These are phyloP conservation scores for Sebastes cheni DNA, from an alignment of 2,797 vertebrate species.

Conservation along the genomic window DNA sequence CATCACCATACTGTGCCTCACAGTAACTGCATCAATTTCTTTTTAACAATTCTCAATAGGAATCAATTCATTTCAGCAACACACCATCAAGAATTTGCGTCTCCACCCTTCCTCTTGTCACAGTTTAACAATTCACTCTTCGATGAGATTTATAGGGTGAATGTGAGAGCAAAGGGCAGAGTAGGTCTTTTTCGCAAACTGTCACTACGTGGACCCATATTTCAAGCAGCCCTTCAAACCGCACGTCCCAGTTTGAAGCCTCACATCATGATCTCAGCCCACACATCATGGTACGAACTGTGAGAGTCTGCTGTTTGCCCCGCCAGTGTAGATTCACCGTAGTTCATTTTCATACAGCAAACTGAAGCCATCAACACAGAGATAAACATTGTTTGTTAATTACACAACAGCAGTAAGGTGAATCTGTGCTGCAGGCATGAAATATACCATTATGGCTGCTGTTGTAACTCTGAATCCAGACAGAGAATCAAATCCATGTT, in stretches of 20 bases:
- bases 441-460: constrained; percentile 18
- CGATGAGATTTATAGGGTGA: constrained; percentile 53
- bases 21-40: neutral
- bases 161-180: constrained; percentile 33
- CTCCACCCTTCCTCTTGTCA: constrained; percentile 50
- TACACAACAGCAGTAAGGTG: constrained; percentile 4
- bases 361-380: neutral
- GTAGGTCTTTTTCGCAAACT: constrained; percentile 30
- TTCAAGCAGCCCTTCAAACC: constrained; percentile 59
- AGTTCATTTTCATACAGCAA: constrained; percentile 5
- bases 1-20: neutral
- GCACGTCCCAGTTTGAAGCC: constrained; percentile 52
- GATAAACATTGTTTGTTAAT: constrained; percentile 14
- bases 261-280: constrained; percentile 59
- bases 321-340: neutral
- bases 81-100: constrained; percentile 25
- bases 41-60: constrained; percentile 1
- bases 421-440: constrained; percentile 8
- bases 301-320: neutral
- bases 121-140: constrained; percentile 38
- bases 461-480: constrained; percentile 32
- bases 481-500: constrained; percentile 28
- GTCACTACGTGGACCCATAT: constrained; percentile 47
- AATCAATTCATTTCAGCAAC: constrained; percentile 22
- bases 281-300: constrained; percentile 53